Evolutionary conservation across 1,140 invertebrate species (phyloP), one percentile per base, ranked within the genome.

Genomic region (Philotrypesis tridentata): DNA sequence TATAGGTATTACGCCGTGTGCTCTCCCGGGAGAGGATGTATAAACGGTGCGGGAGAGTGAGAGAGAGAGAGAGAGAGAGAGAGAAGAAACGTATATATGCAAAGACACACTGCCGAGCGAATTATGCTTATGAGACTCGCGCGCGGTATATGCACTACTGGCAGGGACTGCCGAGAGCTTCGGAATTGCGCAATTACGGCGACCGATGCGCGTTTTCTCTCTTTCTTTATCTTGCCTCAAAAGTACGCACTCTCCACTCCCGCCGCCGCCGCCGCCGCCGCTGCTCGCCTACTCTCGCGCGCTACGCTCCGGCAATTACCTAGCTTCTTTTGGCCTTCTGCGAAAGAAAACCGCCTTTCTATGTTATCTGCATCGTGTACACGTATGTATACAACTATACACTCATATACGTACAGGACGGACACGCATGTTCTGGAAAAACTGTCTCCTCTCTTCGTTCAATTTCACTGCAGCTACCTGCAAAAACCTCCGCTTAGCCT

Each of bases 161-260:
- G 23, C 0, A 29, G 40, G 55, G 72, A 63, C 68, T 72, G n/a
- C 77, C 67, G 61, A 55, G 48, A 72, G 79, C 70, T 81, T 81
- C 43, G 73, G 80, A 81, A 81, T 81, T 81, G 80, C 73, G 80
- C 80, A 81, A 76, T 81, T 81, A 81, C 80, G 37, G 17, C 60
- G 80, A 81, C 71, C 71, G 23, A 74, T 74, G 43, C 55, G 31
- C 55, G 31, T 60, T n/a, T 74, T 65, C 72, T 76, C 40, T 79
- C 74, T 73, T 70, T 74, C 63, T 65, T 48, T 78, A 55, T 33
- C 74, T 65, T 23, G 67, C 12, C 63, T 0, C 17, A 17, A 40
- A n/a, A 48, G 33, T 65, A 27, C 61, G 9, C 61, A 17, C 61
- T 63, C 48, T 76, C 29, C 63, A 48, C n/a, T n/a, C n/a, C n/a